A percentile compares a stretch with the other conserved stretches of the same genome.
phyloP scores from a whole-genome alignment of 2,888 invertebrate genomes.

The Octonoba sinensis region DNA sequence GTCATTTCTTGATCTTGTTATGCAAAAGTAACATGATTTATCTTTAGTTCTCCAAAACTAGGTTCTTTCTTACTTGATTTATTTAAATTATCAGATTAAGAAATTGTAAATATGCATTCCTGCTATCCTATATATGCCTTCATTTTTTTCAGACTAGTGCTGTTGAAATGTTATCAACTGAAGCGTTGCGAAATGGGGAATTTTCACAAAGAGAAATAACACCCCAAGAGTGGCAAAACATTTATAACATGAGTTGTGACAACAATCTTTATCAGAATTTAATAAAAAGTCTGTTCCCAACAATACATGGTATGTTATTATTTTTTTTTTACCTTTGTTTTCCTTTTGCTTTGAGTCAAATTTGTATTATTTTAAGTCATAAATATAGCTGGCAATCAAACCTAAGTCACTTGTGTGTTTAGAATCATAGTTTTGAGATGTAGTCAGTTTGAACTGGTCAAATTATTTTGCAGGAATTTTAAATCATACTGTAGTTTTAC shows the following conservation, averaged over 20 bases:
- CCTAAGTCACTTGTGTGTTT: too few relatives aligned
- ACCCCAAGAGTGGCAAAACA: conserved; percentile 87
- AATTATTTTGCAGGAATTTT: too few relatives aligned
- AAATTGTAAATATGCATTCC: neutral
- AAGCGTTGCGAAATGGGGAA: conserved; percentile 73
- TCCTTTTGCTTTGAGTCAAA: too few relatives aligned
- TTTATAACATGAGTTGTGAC: conserved; percentile 97
- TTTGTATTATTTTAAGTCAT: too few relatives aligned
- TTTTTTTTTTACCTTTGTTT: neutral
- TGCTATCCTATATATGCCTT: neutral
- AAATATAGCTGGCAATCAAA: too few relatives aligned
- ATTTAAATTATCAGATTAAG: too few relatives aligned
- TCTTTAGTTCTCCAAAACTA: neutral
- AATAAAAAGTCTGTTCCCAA: conserved; percentile 91
- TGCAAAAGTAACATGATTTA: neutral
- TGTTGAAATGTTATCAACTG: conserved; percentile 88
- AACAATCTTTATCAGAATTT: conserved; percentile 89
- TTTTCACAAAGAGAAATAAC: conserved; percentile 92
- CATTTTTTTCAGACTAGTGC: conserved; percentile 33
- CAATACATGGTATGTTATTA: conserved; percentile 81
- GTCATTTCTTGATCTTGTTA: too few relatives aligned
- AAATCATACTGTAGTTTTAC: too few relatives aligned
- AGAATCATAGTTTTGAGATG: too few relatives aligned
- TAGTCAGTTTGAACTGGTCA: too few relatives aligned
- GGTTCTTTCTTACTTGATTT: too few relatives aligned